Evolutionary conservation across 1,140 invertebrate species (phyloP).

Genomic region (Rhynchophorus ferrugineus): DNA sequence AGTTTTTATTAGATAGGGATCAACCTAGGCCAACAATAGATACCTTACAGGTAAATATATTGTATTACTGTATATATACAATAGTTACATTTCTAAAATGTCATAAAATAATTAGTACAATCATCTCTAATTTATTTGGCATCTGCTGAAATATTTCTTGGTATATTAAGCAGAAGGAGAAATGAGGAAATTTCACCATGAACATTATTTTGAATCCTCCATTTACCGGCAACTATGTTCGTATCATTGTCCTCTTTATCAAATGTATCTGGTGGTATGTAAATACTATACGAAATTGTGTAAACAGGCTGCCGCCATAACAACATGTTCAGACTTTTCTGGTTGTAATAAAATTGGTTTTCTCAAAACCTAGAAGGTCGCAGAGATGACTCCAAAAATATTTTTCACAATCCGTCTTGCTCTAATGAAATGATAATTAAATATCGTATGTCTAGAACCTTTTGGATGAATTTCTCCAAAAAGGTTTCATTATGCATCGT

Average conservation of each 20-base stretch:
- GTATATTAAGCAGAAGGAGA: conserved; percentile 12
- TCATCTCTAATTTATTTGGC: conserved; percentile 13
- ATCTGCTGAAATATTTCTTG: conserved; percentile 2
- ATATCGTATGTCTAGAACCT: conserved; percentile 10
- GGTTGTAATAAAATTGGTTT: conserved; percentile 7
- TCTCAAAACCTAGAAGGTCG: conserved; percentile 7
- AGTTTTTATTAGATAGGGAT: conserved; percentile 12
- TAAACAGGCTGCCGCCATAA: neutral
- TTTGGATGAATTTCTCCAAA: conserved; percentile 5
- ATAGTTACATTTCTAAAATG: conserved; percentile 2
- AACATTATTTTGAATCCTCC: conserved; percentile 6
- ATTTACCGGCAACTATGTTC: conserved; percentile 6
- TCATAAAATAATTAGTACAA: conserved; percentile 10
- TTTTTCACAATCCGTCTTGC: conserved; percentile 15
- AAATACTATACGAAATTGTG: conserved; percentile 8
- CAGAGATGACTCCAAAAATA: conserved; percentile 11
- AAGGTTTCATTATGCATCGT: conserved; percentile 16
- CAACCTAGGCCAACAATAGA: conserved; percentile 11
- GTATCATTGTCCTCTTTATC: conserved; percentile 5
- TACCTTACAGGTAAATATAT: neutral
- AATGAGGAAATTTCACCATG: conserved; percentile 13
- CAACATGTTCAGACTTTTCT: conserved; percentile 2
- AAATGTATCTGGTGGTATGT: conserved; percentile 7
- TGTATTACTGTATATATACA: conserved; percentile 7
- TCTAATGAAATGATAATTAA: conserved; percentile 10